Percentiles rank a stretch among this genome's conserved stretches.
These are phyloP conservation scores for Malthinus seriepunctatus DNA, from an alignment of 2,888 invertebrate species.

Conservation along the genomic window DNA sequence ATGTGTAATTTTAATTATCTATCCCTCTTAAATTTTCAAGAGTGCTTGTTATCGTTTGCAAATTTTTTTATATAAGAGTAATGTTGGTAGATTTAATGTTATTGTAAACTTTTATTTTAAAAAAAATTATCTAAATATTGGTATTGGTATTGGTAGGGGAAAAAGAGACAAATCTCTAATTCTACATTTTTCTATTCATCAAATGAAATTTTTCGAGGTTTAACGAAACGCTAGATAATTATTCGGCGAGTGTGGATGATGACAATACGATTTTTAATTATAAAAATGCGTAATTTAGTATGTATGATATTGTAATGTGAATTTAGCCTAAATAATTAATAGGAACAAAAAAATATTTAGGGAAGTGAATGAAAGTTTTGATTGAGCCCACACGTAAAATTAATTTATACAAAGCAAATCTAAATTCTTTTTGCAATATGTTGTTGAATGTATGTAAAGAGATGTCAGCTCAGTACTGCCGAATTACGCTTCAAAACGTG, in stretches of 20 bases:
- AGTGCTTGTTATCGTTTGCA: constrained; percentile 30
- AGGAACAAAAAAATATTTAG: constrained; percentile 28
- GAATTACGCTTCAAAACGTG: constrained; percentile 32
- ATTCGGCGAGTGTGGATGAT: constrained; percentile 29
- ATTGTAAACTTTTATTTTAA: constrained; percentile 10
- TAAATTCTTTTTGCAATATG: constrained; percentile 36
- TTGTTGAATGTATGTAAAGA: constrained; percentile 39
- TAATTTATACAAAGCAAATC: constrained; percentile 13
- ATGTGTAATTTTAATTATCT: constrained; percentile 36
- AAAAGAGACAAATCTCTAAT: constrained; percentile 1
- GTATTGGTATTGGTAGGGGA: background rate
- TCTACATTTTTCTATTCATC: constrained; percentile 6
- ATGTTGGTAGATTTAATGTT: constrained; percentile 21
- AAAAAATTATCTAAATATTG: constrained; percentile 1
- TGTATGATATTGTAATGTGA: constrained; percentile 19
- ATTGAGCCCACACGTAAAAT: constrained; percentile 3
- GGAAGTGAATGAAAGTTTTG: constrained; percentile 21
- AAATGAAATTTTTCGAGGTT: background rate
- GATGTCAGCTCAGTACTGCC: constrained; percentile 50
- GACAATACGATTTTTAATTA: constrained; percentile 28
- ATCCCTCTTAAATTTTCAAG: constrained; percentile 31
- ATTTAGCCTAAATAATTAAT: constrained; percentile 36
- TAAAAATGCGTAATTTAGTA: constrained; percentile 20
- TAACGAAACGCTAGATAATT: constrained; percentile 22
- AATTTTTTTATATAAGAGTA: constrained; percentile 25